These are phyloP conservation scores for Bombus breviceps DNA, from an alignment of 1,140 invertebrate genomes.

Conservation along the genomic window DNA sequence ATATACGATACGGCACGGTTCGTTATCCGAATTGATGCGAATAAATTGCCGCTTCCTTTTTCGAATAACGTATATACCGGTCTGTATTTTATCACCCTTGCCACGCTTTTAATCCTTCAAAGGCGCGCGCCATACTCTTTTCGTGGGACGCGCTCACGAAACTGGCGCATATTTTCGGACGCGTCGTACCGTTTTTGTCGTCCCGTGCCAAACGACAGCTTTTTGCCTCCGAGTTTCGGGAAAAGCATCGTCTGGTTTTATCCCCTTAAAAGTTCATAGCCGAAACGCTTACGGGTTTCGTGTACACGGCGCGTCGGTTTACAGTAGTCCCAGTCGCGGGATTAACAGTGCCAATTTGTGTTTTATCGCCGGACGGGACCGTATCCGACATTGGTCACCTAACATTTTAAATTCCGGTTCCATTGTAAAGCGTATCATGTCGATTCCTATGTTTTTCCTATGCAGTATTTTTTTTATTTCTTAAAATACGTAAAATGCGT, in stretches of 20 bases:
- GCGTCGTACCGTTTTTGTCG: not conserved
- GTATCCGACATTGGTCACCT: not conserved
- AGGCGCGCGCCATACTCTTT: not conserved
- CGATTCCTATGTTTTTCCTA: too few species aligned
- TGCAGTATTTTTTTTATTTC: too few species aligned
- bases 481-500: too few species aligned
- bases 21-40: slow-evolving; percentile 31
- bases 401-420: not conserved
- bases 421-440: too few species aligned
- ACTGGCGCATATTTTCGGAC: not conserved
- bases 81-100: slow-evolving; percentile 13
- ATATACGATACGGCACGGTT: slow-evolving; percentile 27
- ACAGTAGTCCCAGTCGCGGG: not conserved
- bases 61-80: slow-evolving; percentile 1
- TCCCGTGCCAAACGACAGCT: not conserved
- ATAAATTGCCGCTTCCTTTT: slow-evolving; percentile 36
- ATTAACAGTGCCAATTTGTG: slow-evolving; percentile 14
- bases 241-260: not conserved
- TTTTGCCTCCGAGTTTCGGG: not conserved
- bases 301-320: not conserved
- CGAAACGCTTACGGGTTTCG: not conserved
- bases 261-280: not conserved
- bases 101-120: slow-evolving; percentile 22
- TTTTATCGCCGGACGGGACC: not conserved
- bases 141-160: not conserved